These are phyloP conservation scores for Helicolenus hilgendorfi DNA, from an alignment of 2,797 vertebrate genomes.

Conservation along the genomic window DNA sequence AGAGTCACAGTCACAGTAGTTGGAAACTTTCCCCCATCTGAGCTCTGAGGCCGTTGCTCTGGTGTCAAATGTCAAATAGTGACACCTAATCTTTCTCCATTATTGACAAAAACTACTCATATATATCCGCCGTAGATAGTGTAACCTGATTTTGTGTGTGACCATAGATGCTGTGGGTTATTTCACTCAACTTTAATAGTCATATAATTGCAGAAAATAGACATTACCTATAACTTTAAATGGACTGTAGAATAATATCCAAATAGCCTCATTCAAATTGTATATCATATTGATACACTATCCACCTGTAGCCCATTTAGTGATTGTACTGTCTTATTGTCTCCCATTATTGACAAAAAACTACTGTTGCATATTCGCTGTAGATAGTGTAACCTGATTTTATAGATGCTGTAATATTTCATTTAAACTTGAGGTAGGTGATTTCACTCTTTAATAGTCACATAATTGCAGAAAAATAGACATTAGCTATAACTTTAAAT, in stretches of 20 bases:
- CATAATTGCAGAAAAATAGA: background rate
- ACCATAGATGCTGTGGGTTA: background rate
- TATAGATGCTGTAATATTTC: background rate
- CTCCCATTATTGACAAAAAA: background rate
- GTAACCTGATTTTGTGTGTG: background rate
- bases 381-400: background rate
- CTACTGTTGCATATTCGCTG: too few species aligned
- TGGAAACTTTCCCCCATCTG: slow-evolving; percentile 69
- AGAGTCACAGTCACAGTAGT: background rate
- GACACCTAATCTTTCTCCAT: background rate
- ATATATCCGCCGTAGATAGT: fast-evolving
- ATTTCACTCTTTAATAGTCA: background rate
- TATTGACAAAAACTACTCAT: background rate
- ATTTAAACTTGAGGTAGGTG: background rate
- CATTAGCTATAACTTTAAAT: background rate
- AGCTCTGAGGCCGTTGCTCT: slow-evolving; percentile 44
- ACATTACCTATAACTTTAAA: too few species aligned
- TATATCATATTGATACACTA: background rate
- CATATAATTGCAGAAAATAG: too few species aligned
- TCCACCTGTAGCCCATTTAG: background rate
- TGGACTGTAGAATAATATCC: background rate
- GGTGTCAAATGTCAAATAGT: slow-evolving; percentile 51
- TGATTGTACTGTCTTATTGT: background rate
- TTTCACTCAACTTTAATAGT: background rate
- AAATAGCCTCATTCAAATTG: background rate